Evolutionary conservation across 1,140 invertebrate species (phyloP), one percentile per base, ranked within the genome.

Genomic region (Bombus difficillimus): DNA sequence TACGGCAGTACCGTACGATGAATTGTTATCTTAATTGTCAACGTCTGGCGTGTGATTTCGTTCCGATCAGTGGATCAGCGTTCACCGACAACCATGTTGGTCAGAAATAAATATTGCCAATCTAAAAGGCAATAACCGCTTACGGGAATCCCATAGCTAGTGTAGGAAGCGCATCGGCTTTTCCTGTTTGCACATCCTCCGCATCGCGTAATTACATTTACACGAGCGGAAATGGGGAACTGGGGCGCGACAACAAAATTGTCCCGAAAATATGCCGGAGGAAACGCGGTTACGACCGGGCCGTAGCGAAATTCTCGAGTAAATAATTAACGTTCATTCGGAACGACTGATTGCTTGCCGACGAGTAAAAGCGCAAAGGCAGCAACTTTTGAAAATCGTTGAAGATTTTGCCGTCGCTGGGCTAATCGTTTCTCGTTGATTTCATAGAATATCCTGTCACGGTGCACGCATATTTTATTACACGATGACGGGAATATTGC

Each of bases 181-280:
- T 75, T 82, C 81, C 69, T 43, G 59, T 75, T 47, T 66, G 81
- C 59, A 53, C 72, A 39, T 82, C 39, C 39, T 62, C 28, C 59
- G 28, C 59, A n/a, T 62, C 43, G 43, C 28, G 81, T 69, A 83
- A 83, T 83, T 83, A 68, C 62, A 22, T 69, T 71, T 57, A 68
- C 64, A 39, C 62, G 34, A 12, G 10, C 72, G 47, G 74, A 83
- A 83, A 77, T 69, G 73, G 64, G 37, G 53, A 71, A 57, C 47
- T 57, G 37, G 32, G 13, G 25, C n/a, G 53, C n/a, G 53, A 47
- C 37, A 34, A 73, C 47, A 83, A 77, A 69, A 15, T 76, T 76
- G 28, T 25, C 28, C 12, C 18, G 72, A 83, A 83, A 83, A 83
- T 75, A 76, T 53, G 41, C 25, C 22, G 6, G 1, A 6, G 12